Base-by-base conservation (phyloP, 1,140 invertebrate species). In the Ditylenchus dipsaci region DNA sequence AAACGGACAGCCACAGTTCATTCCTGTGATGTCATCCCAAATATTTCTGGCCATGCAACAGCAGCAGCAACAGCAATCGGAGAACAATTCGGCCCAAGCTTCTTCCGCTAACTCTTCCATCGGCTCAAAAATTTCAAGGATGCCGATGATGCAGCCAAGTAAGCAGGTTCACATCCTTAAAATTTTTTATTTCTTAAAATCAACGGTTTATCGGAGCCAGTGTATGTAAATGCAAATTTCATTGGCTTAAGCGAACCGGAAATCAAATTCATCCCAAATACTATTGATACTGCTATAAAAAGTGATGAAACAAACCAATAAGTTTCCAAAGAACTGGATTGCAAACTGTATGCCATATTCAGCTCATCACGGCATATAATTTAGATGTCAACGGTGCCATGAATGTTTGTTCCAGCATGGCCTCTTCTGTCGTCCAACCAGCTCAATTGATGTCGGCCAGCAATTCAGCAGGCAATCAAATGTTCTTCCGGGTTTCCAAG, bases 241-340 rank as follows among this genome's bases (percentile, higher is more conserved):
- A 53, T 53, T 53, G 49, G 49, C n/a, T 53, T 53, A 53, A 53
- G 49, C 49, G 23, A 53, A 53, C 49, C 49, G 49, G 49, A 53
- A 53, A 53, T 53, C 3, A 53, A 53, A 53, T 53, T 53, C 23
- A 26, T 53, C 15, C 49, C 49, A 53, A 3, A 8, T 7, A 17
- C 23, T 17, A 21, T 53, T 53, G 49, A 53, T 53, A 53, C 49
- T 53, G 23, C 49, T 53, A 21, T 5, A 21, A 21, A 8, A 26
- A 53, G 23, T 21, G 49, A 53, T 53, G 49, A 53, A 53, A 53
- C 49, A 53, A 21, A 53, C 15, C 3, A 53, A 53, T 17, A 45
- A 45, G n/a, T 13, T 45, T 13, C 43, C 11, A 45, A 45, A 45
- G 11, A 13, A 45, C n/a, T n/a, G n/a, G n/a, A n/a, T n/a, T n/a